Conservation (phyloP, 2,797 vertebrate species). For the Acanthornis magna region DNA sequence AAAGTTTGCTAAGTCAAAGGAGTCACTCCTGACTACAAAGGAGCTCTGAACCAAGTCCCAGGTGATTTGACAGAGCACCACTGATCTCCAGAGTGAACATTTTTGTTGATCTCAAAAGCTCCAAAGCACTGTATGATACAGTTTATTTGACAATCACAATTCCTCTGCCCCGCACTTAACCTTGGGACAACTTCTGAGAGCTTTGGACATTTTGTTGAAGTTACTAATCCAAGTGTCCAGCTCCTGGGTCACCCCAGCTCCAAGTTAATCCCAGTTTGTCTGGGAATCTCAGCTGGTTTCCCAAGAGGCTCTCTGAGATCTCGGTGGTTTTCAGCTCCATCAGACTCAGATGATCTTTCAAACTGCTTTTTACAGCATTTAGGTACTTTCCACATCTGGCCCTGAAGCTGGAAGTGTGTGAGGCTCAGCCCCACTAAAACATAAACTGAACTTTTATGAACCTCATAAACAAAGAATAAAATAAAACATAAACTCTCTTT, state of each 20-base stretch:
- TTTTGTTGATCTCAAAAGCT: neutral
- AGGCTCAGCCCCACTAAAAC: constrained; percentile 30
- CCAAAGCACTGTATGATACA: neutral
- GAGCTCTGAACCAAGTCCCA: neutral
- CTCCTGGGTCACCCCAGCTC: neutral
- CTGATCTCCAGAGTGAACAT: neutral
- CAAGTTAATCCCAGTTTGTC: constrained; percentile 35
- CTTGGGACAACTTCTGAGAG: constrained; percentile 22
- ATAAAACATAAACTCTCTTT: constrained; percentile 26
- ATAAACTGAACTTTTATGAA: constrained; percentile 63
- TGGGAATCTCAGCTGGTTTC: constrained; percentile 47
- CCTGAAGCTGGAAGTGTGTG: constrained; percentile 27
- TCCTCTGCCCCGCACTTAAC: constrained; percentile 27
- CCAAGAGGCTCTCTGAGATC: constrained; percentile 6
- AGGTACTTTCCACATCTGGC: constrained; percentile 66
- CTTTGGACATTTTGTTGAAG: neutral
- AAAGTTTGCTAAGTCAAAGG: neutral
- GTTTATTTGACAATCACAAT: neutral
- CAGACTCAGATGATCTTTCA: constrained; percentile 7
- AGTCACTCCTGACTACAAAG: neutral
- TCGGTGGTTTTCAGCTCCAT: constrained; percentile 11
- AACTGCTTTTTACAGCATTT: constrained; percentile 28
- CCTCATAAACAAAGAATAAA: constrained; percentile 44
- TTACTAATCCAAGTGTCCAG: neutral
- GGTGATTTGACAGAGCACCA: neutral